Evolutionary conservation across 1,140 invertebrate genomes (phyloP), one percentile per base, ranked within the genome.

Genomic region (Amyelois transitella): DNA sequence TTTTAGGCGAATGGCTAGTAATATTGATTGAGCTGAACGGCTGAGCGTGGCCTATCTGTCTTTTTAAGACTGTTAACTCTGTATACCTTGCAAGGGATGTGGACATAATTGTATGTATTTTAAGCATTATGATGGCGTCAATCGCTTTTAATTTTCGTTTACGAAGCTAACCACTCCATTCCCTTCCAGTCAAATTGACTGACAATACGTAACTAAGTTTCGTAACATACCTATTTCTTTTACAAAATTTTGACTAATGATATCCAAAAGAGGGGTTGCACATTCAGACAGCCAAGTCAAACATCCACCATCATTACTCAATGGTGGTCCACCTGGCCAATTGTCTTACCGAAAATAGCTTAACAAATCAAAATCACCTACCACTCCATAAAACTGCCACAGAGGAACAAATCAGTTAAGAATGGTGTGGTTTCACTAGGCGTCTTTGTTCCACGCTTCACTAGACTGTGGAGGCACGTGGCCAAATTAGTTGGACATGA

Each of bases 401-500:
- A 53, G 59, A 51, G 28, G 65, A 69, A 74, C 73, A 69, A 72
- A 73, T 75, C 63, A 53, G 6, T 48, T 1, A 21, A 8, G n/a
- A 45, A 12, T n/a, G n/a, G 0, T n/a, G n/a, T 21, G 18, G 20
- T 48, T 20, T 6, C n/a, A 48, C 45, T 48, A 19, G 8, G 45
- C 17, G 18, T 12, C 19, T 20, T 10, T 48, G 12, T 21, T 48
- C 45, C 0, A 6, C 0, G 17, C n/a, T 21, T 21, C 18, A 6
- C 6, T 19, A 18, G 2, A 21, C 43, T 21, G 18, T 21, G 10
- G 4, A 17, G 43, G 19, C 45, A 48, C 18, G 12, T 48, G 43
- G 32, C 12, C 43, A 44, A 58, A 58, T 62, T 66, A 74, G 72
- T 60, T 48, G 48, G 53, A 62, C 70, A 51, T 76, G 73, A 78